phyloP scores from a whole-genome alignment of 2,797 vertebrate genomes.

The Sciaenops ocellatus region DNA sequence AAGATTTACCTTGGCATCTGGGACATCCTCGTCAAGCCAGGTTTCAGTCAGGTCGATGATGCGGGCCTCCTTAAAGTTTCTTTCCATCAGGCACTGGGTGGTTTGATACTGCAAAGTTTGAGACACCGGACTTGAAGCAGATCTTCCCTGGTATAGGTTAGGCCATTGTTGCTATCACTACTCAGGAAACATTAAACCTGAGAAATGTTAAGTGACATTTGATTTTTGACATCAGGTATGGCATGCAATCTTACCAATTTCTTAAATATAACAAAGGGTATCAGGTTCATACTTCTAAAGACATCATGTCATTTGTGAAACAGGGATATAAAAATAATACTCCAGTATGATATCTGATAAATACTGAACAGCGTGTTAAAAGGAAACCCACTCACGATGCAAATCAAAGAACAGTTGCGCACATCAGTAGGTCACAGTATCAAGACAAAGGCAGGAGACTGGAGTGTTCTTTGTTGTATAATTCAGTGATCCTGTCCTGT shows the following conservation, averaged over 20 bases:
- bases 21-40: too few species aligned
- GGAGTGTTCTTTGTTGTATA: conserved; percentile 59
- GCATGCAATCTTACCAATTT: neutral
- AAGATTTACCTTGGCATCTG: too few species aligned
- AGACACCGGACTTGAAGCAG: too few species aligned
- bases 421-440: conserved; percentile 18
- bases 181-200: neutral
- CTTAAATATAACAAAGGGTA: neutral
- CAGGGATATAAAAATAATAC: neutral
- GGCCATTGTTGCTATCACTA: too few species aligned
- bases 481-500: conserved; percentile 47
- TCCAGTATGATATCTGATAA: neutral
- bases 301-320: neutral
- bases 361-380: neutral
- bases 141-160: too few species aligned
- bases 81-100: too few species aligned
- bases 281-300: neutral
- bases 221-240: neutral
- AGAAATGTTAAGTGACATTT: neutral
- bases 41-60: too few species aligned
- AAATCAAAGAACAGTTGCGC: conserved; percentile 5
- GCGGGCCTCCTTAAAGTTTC: too few species aligned
- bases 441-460: conserved; percentile 37
- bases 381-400: neutral
- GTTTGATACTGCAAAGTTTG: too few species aligned